Conservation (phyloP, 2,888 invertebrate genomes). For the Volucella inanis region DNA sequence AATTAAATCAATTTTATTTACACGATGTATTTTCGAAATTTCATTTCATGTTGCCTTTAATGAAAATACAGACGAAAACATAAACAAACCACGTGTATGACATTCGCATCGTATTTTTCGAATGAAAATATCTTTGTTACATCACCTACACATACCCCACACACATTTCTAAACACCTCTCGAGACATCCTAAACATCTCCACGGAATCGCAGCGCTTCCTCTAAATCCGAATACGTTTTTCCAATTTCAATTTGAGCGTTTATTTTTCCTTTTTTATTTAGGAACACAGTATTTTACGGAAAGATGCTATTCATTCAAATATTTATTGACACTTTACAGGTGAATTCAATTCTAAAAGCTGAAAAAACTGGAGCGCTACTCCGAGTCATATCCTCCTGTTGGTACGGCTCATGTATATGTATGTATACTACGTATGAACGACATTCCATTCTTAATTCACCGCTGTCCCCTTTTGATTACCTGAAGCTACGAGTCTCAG, state of each 20-base stretch:
- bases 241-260: no score
- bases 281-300: not conserved
- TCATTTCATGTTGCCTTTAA: not conserved
- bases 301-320: slow-evolving; percentile 13
- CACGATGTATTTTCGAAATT: slow-evolving; percentile 8
- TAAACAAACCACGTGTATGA: not conserved
- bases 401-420: no score
- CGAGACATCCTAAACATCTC: not conserved
- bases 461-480: not conserved
- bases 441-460: slow-evolving; percentile 20
- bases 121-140: slow-evolving; percentile 5
- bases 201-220: no score
- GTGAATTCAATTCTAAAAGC: slow-evolving; percentile 44
- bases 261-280: slow-evolving; percentile 4
- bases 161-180: not conserved
- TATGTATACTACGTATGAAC: not conserved
- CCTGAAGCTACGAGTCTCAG: slow-evolving; percentile 4
- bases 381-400: not conserved
- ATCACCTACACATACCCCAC: not conserved
- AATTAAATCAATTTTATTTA: slow-evolving; percentile 22
- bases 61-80: not conserved
- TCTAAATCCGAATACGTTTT: no score
- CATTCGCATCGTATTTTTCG: not conserved
- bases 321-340: slow-evolving; percentile 68
- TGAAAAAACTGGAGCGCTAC: slow-evolving; percentile 16